Conservation (phyloP, 2,888 invertebrate genomes). For the Uloborus plumipes region DNA sequence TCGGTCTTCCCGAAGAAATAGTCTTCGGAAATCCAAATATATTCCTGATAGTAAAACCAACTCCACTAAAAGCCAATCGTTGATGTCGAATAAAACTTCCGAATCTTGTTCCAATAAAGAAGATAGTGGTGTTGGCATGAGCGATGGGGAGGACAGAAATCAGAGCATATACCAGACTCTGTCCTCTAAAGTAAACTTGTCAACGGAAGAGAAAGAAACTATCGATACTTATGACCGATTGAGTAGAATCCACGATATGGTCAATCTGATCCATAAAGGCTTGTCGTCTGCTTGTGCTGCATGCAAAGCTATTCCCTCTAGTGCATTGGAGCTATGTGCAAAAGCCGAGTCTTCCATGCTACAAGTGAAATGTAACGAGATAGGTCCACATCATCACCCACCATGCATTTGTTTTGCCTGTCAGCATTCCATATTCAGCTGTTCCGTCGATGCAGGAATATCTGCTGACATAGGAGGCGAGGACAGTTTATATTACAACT, state of each 20-base stretch:
- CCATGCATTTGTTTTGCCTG: conserved; percentile 57
- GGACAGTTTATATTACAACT: conserved; percentile 30
- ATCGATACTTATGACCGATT: conserved; percentile 53
- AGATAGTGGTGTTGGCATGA: conserved; percentile 25
- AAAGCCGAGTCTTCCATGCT: conserved; percentile 17
- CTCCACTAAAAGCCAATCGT: not conserved
- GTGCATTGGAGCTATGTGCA: not conserved
- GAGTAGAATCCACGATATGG: conserved; percentile 36
- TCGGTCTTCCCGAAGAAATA: conserved; percentile 29
- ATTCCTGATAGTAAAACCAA: conserved; percentile 12
- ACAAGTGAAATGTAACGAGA: conserved; percentile 40
- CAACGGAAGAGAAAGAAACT: not conserved
- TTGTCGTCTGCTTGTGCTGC: conserved; percentile 45
- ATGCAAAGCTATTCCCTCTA: conserved; percentile 50
- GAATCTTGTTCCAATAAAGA: not conserved
- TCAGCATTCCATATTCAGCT: conserved; percentile 52
- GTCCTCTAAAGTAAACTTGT: conserved; percentile 11
- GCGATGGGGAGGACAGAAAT: conserved; percentile 26
- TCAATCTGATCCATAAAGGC: conserved; percentile 42
- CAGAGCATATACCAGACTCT: conserved; percentile 47
- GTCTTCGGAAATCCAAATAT: conserved; percentile 33
- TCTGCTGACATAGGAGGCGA: not conserved
- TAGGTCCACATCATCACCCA: conserved; percentile 40
- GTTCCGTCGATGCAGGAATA: not conserved
- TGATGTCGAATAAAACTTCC: not conserved